Evolutionary conservation across 2,888 invertebrate genomes (phyloP).

Genomic region (Dorcus parallelipipedus): DNA sequence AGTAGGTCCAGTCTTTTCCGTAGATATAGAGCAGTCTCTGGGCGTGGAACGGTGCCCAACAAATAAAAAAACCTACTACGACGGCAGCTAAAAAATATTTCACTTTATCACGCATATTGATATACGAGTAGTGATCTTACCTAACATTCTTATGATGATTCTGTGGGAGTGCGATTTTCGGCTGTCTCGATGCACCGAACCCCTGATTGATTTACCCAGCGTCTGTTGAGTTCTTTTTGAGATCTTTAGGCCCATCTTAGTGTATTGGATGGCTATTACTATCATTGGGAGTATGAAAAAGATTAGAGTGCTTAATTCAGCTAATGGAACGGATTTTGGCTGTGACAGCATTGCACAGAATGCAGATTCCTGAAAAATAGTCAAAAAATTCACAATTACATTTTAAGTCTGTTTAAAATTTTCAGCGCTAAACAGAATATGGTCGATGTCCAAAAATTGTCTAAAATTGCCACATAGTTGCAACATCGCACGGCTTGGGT

Average conservation of each 20-base stretch:
- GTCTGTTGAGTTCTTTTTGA: slow-evolving; percentile 51
- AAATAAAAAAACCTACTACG: slow-evolving; percentile 88
- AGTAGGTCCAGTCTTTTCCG: slow-evolving; percentile 59
- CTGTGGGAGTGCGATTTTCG: slow-evolving; percentile 68
- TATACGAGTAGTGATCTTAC: slow-evolving; percentile 50
- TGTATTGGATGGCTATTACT: slow-evolving; percentile 74
- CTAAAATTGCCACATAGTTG: too few relatives aligned
- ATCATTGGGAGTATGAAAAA: slow-evolving; percentile 76
- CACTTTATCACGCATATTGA: background rate
- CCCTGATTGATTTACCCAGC: slow-evolving; percentile 53
- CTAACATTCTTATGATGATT: slow-evolving; percentile 75
- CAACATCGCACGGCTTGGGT: too few relatives aligned
- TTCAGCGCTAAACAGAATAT: too few relatives aligned
- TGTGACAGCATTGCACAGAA: slow-evolving; percentile 72
- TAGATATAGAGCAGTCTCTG: slow-evolving; percentile 84
- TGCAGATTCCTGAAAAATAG: slow-evolving; percentile 63
- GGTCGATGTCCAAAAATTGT: too few relatives aligned
- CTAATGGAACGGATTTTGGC: slow-evolving; percentile 63
- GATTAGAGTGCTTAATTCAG: slow-evolving; percentile 76
- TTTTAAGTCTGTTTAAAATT: too few relatives aligned
- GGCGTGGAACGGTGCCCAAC: slow-evolving; percentile 95
- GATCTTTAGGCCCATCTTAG: slow-evolving; percentile 73
- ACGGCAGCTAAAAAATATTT: slow-evolving; percentile 68
- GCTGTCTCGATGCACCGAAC: slow-evolving; percentile 64
- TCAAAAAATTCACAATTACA: background rate